Conservation (phyloP, 2,888 invertebrate genomes). For the Osedax fenrisi region DNA sequence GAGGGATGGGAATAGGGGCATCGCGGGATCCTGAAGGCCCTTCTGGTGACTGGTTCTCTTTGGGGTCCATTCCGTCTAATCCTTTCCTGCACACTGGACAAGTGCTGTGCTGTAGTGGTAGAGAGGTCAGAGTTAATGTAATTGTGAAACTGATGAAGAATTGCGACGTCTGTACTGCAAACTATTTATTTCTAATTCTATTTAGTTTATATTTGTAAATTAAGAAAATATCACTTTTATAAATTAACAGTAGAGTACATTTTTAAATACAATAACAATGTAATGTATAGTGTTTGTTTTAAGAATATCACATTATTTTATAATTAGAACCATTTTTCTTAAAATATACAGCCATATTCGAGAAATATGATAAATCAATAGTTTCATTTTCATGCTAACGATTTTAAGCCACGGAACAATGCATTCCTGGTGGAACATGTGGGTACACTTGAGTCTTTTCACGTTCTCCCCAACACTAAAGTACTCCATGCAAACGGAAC, state of each 20-base stretch:
- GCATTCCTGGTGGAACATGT: constrained; percentile 80
- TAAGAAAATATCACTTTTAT: no score
- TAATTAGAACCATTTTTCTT: no score
- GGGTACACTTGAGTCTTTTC: constrained; percentile 69
- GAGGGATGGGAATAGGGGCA: not conserved
- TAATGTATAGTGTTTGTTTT: no score
- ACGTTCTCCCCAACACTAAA: constrained; percentile 65
- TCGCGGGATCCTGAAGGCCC: not conserved
- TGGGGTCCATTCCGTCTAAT: constrained; percentile 49
- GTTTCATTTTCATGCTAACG: constrained; percentile 52
- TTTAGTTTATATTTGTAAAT: no score
- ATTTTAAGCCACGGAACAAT: constrained; percentile 88
- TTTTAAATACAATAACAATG: no score
- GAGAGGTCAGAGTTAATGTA: not conserved
- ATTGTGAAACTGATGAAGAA: not conserved
- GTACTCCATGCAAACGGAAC: constrained; percentile 93
- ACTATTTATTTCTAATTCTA: not conserved
- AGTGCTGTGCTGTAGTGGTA: constrained; percentile 64
- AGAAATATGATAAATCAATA: no score
- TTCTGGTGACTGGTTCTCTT: not conserved
- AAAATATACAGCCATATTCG: no score
- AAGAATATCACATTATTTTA: no score
- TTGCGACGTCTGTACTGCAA: not conserved
- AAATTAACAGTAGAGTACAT: no score
- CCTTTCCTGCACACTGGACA: constrained; percentile 84